phyloP scores from a whole-genome alignment of 2,113 vertebrate species.

The Lampris incognitus region DNA sequence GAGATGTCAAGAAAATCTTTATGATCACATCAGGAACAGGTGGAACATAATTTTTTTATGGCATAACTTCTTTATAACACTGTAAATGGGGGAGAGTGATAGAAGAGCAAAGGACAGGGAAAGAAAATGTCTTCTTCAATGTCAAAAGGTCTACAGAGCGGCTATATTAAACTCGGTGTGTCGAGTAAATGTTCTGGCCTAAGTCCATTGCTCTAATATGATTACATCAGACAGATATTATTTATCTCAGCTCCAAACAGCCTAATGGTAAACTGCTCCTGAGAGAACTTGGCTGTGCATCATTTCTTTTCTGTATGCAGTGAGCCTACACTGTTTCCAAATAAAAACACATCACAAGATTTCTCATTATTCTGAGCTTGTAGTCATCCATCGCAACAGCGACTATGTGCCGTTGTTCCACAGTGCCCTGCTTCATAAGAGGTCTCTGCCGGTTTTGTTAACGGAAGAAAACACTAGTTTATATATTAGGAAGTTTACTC shows the following conservation, averaged over 20 bases:
- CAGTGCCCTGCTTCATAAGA: background rate
- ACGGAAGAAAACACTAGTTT: slow-evolving; percentile 6
- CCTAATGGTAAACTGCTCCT: slow-evolving; percentile 53
- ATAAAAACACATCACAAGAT: slow-evolving; percentile 12
- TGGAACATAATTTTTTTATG: slow-evolving; percentile 20
- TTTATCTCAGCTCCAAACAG: slow-evolving; percentile 41
- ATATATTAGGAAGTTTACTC: background rate
- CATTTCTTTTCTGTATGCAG: slow-evolving; percentile 27
- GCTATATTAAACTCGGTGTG: slow-evolving; percentile 36
- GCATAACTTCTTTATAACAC: slow-evolving; percentile 31
- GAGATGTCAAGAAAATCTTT: slow-evolving; percentile 37
- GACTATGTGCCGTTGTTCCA: slow-evolving; percentile 7
- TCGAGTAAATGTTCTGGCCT: slow-evolving; percentile 8
- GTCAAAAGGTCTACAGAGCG: slow-evolving; percentile 46
- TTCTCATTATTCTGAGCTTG: background rate
- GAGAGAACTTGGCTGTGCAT: slow-evolving; percentile 29
- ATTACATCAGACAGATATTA: slow-evolving; percentile 53
- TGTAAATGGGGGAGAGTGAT: slow-evolving; percentile 5
- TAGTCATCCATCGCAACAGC: background rate
- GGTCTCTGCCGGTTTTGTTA: background rate
- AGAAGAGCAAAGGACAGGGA: slow-evolving; percentile 35
- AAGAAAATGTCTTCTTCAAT: slow-evolving; percentile 16
- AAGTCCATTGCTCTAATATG: slow-evolving; percentile 39
- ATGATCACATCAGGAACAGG: slow-evolving; percentile 37
- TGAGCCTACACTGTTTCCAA: slow-evolving; percentile 21